These are phyloP conservation scores for Poecilia velifera DNA, from an alignment of 2,797 vertebrate species.

Conservation along the genomic window DNA sequence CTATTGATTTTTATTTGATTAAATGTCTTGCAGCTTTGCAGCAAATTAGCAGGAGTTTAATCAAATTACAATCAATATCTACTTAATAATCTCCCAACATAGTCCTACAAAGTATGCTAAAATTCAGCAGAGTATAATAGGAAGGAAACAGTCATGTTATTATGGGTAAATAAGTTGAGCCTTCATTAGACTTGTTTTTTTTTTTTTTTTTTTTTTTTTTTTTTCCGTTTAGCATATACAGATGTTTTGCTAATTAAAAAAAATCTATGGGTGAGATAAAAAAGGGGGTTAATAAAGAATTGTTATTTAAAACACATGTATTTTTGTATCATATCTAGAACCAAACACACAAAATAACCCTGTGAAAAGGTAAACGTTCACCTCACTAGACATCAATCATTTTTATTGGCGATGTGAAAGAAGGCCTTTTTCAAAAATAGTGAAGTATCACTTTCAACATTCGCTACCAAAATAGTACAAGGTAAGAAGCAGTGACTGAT, in stretches of 20 bases:
- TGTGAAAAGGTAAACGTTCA: conserved; percentile 53
- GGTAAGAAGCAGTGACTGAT: conserved; percentile 61
- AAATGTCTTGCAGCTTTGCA: conserved; percentile 84
- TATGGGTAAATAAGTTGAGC: conserved; percentile 24
- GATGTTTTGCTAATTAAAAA: neutral
- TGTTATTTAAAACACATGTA: conserved; percentile 8
- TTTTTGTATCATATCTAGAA: conserved; percentile 12
- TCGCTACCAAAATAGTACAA: conserved; percentile 69
- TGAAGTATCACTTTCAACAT: conserved; percentile 79
- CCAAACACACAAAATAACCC: conserved; percentile 31
- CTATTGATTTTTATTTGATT: conserved; percentile 88
- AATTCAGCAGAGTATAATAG: conserved; percentile 65
- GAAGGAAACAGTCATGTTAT: conserved; percentile 38
- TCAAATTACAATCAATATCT: conserved; percentile 86
- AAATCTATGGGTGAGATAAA: neutral
- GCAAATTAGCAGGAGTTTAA: conserved; percentile 88
- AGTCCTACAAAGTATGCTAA: conserved; percentile 61
- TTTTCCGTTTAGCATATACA: neutral
- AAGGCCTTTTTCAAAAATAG: conserved; percentile 73
- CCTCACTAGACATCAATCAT: conserved; percentile 75
- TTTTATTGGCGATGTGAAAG: conserved; percentile 82
- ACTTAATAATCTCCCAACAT: conserved; percentile 81
- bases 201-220: too few species aligned
- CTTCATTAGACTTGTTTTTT: conserved; percentile 16
- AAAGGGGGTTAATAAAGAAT: neutral